phyloP scores from a whole-genome alignment of 1,140 invertebrate genomes.

The Apis cerana region DNA sequence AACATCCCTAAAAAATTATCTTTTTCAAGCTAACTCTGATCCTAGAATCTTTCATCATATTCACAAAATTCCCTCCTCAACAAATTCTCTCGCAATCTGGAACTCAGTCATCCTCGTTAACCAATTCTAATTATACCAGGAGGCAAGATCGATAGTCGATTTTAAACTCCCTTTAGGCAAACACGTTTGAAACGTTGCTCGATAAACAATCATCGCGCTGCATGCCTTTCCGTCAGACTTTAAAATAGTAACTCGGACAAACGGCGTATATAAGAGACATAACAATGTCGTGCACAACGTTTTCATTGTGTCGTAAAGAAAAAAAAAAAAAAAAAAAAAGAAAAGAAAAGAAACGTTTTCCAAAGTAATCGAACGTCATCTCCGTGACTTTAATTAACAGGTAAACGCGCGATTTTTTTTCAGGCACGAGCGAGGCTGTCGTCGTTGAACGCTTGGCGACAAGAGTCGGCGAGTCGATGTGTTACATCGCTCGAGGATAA shows the following conservation, averaged over 20 bases:
- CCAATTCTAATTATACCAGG: conserved; percentile 4
- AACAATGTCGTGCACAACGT: conserved; percentile 35
- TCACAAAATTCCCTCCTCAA: too few species aligned
- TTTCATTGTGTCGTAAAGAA: conserved; percentile 10
- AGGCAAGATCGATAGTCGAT: neutral
- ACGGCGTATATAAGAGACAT: neutral
- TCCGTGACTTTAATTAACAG: conserved; percentile 48
- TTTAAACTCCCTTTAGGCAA: neutral
- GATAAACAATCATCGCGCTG: conserved; percentile 19
- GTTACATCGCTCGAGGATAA: neutral
- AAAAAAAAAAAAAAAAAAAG: too few species aligned
- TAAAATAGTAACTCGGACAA: conserved; percentile 21
- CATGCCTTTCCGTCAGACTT: neutral
- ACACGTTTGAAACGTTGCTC: neutral
- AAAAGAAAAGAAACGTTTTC: neutral
- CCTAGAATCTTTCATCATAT: neutral
- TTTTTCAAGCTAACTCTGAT: too few species aligned
- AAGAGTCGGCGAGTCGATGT: conserved; percentile 21
- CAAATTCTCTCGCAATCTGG: neutral
- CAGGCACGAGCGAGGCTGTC: neutral
- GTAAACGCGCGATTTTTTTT: conserved; percentile 32
- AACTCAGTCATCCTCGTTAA: neutral
- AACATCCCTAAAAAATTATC: too few species aligned
- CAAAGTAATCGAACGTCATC: neutral
- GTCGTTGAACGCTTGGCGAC: conserved; percentile 7